Conservation (phyloP, 2,888 invertebrate genomes). For the Nipponacmea schrenckii region DNA sequence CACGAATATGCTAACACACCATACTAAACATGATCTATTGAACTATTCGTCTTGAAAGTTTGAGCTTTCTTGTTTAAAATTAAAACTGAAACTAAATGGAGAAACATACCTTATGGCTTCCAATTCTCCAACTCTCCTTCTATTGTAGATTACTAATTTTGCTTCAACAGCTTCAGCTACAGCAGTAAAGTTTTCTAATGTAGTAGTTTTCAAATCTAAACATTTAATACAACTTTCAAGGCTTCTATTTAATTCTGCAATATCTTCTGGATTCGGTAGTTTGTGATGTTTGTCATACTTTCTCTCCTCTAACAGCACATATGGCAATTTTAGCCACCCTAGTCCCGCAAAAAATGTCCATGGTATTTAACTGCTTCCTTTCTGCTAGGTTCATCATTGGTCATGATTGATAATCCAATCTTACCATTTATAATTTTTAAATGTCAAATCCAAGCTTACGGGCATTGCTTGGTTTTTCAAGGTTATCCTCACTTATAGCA, state of each 20-base stretch:
- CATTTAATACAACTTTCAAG: background rate
- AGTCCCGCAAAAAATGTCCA: too few relatives aligned
- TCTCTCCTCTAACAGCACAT: background rate
- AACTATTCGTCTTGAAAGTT: too few relatives aligned
- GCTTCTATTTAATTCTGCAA: background rate
- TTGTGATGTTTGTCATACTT: background rate
- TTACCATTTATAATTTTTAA: background rate
- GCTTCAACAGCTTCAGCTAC: background rate
- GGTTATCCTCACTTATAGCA: conserved; percentile 1
- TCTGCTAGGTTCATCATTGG: background rate
- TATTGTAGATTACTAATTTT: conserved; percentile 1
- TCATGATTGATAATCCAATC: background rate
- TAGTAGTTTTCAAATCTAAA: background rate
- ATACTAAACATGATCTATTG: too few relatives aligned
- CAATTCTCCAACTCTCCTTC: conserved; percentile 1
- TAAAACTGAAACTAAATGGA: background rate
- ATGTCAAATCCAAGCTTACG: conserved; percentile 1
- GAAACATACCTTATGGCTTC: background rate
- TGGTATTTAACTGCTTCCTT: conserved; percentile 4
- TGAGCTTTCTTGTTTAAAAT: too few relatives aligned
- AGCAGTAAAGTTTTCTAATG: background rate
- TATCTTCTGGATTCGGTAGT: conserved; percentile 6
- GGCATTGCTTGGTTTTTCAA: conserved; percentile 3
- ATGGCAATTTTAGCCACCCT: background rate
- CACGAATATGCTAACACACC: too few relatives aligned